Percentiles rank a stretch among this genome's conserved stretches.
Conservation (phyloP, 2,888 invertebrate genomes). For the Dugesia japonica region DNA sequence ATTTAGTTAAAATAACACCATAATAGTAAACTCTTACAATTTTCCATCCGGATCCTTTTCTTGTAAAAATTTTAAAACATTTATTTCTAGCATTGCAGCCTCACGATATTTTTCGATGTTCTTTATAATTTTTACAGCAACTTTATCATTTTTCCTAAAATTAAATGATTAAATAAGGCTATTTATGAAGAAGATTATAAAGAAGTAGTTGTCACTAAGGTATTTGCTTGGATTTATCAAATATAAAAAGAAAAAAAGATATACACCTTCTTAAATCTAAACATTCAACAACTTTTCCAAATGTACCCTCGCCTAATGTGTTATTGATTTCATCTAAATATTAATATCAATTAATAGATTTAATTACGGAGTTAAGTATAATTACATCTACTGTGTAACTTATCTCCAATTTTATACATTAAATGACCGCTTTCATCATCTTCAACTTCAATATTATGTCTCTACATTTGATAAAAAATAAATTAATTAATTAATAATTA, state of each 20-base stretch:
- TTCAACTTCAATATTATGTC: not conserved
- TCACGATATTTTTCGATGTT: slow-evolving; percentile 98
- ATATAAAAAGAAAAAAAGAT: too few species aligned
- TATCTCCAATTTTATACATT: not conserved
- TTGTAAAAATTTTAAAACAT: slow-evolving; percentile 84
- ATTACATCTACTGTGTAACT: not conserved
- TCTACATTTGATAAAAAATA: not conserved
- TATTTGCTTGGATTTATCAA: not conserved
- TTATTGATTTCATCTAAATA: not conserved
- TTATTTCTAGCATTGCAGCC: slow-evolving; percentile 95
- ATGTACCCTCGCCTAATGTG: slow-evolving; percentile 34
- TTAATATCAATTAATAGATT: too few species aligned
- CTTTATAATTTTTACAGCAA: slow-evolving; percentile 91
- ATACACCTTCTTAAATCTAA: slow-evolving; percentile 20
- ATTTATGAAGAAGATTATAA: not conserved
- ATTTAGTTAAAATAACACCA: too few species aligned
- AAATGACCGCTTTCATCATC: not conserved
- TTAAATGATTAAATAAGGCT: not conserved
- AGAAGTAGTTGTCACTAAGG: not conserved
- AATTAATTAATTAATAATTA: not conserved
- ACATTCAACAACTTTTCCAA: slow-evolving; percentile 34
- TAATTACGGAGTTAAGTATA: too few species aligned
- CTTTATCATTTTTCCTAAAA: slow-evolving; percentile 24
- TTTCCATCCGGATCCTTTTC: slow-evolving; percentile 64
- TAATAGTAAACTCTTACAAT: slow-evolving; percentile 40